Evolutionary conservation across 2,888 invertebrate genomes (phyloP).

Genomic region (Athetis lepigone): DNA sequence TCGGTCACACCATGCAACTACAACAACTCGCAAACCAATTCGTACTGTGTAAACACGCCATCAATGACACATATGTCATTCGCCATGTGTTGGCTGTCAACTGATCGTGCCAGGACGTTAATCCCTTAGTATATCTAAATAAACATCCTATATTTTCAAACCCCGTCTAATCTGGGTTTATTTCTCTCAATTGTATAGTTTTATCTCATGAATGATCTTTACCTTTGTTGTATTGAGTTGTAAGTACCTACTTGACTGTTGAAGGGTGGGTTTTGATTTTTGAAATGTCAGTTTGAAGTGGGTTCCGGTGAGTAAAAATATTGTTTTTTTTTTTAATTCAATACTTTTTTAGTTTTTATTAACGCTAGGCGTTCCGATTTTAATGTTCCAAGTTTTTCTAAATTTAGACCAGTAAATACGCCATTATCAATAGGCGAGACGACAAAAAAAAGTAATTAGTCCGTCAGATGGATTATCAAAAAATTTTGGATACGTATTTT

Average conservation of each 20-base stretch:
- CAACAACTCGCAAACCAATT: no score
- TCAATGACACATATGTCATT: slow-evolving; percentile 34
- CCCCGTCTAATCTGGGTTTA: slow-evolving; percentile 16
- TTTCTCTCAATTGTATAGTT: slow-evolving; percentile 22
- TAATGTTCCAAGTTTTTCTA: no score
- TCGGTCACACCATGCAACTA: no score
- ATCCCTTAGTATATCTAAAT: slow-evolving; percentile 42
- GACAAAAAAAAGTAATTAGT: no score
- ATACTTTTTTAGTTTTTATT: no score
- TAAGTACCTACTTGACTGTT: slow-evolving; percentile 58
- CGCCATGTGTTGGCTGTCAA: slow-evolving; percentile 9
- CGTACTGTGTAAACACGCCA: no score
- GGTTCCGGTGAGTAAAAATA: slow-evolving; percentile 34
- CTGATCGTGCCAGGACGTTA: slow-evolving; percentile 35
- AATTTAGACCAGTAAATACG: no score
- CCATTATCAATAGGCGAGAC: no score
- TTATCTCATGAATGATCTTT: slow-evolving; percentile 48
- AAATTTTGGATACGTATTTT: no score
- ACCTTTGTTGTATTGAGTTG: slow-evolving; percentile 29
- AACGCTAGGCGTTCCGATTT: no score
- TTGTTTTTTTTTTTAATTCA: not conserved
- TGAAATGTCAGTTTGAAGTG: not conserved
- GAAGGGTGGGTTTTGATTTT: slow-evolving; percentile 23
- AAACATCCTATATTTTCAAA: slow-evolving; percentile 40
- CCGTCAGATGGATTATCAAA: no score